A percentile compares a stretch with the other conserved stretches of the same genome.
Evolutionary conservation across 2,888 invertebrate genomes (phyloP).

Genomic region (Oasisia sp.): DNA sequence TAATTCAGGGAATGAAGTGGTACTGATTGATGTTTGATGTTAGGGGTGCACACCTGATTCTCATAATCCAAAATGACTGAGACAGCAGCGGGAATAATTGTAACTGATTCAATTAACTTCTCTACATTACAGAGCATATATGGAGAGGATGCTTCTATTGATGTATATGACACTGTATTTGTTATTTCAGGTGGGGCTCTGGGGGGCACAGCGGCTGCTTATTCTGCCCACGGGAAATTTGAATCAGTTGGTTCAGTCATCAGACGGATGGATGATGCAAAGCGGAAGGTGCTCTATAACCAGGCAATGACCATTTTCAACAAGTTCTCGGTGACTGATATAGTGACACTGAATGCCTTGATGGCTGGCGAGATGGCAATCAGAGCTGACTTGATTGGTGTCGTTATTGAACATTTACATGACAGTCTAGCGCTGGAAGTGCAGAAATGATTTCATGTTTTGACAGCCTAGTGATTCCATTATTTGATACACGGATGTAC

Average conservation of each 20-base stretch:
- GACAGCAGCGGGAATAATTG: no score
- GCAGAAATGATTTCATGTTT: not conserved
- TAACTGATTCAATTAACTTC: no score
- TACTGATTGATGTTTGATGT: no score
- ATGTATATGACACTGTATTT: not conserved
- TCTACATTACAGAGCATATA: no score
- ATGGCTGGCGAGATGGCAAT: not conserved
- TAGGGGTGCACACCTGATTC: no score
- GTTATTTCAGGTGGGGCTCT: not conserved
- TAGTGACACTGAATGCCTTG: not conserved
- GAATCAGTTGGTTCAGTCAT: not conserved
- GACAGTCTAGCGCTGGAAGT: not conserved
- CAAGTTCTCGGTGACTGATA: not conserved
- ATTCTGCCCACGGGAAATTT: not conserved
- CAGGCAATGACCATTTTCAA: slow-evolving; percentile 1
- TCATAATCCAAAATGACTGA: no score
- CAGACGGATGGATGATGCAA: not conserved
- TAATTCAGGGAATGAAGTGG: no score
- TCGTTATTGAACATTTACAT: not conserved
- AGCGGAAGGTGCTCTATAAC: not conserved
- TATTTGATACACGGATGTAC: no score
- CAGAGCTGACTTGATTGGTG: not conserved
- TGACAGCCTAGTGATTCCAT: not conserved
- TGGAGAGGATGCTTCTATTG: no score
- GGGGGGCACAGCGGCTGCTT: not conserved